Conservation (phyloP, 2,888 invertebrate species). For the Zaprionus bogoriensis region DNA sequence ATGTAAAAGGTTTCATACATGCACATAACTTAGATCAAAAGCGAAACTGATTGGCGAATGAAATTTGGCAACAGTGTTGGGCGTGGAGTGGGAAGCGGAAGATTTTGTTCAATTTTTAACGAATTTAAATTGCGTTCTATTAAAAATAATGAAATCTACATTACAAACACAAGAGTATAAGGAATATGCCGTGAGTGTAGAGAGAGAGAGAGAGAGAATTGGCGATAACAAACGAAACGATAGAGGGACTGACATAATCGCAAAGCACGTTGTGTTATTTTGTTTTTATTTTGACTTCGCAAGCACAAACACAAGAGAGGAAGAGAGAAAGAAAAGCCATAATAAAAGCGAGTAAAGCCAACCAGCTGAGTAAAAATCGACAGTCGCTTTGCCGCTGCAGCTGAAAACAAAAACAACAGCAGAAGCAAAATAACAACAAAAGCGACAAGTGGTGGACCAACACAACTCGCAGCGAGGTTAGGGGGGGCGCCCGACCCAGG, state of each 20-base stretch:
- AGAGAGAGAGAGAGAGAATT: slow-evolving; percentile 20
- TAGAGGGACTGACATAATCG: slow-evolving; percentile 63
- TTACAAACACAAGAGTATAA: slow-evolving; percentile 28
- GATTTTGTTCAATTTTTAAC: slow-evolving; percentile 46
- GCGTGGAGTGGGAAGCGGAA: slow-evolving; percentile 28
- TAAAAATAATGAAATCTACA: slow-evolving; percentile 53
- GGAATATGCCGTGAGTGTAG: slow-evolving; percentile 13
- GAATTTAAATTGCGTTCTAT: slow-evolving; percentile 67
- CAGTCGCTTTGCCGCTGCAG: slow-evolving; percentile 54
- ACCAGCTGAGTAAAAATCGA: slow-evolving; percentile 56
- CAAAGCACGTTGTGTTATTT: slow-evolving; percentile 47
- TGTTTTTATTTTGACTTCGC: slow-evolving; percentile 52
- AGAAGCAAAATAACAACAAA: slow-evolving; percentile 64
- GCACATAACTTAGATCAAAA: slow-evolving; percentile 6
- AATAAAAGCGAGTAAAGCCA: slow-evolving; percentile 31
- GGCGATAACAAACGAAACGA: slow-evolving; percentile 30
- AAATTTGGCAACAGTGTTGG: slow-evolving; percentile 24
- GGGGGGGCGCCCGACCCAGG: background rate
- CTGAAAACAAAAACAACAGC: slow-evolving; percentile 46
- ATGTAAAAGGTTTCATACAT: background rate
- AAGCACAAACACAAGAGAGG: slow-evolving; percentile 21
- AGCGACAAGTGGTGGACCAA: slow-evolving; percentile 65
- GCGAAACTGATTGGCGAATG: slow-evolving; percentile 7
- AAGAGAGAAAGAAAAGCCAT: slow-evolving; percentile 34
- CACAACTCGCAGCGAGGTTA: slow-evolving; percentile 16